These are phyloP conservation scores for Rhinogobius similis DNA, from an alignment of 2,113 vertebrate genomes.

Conservation along the genomic window DNA sequence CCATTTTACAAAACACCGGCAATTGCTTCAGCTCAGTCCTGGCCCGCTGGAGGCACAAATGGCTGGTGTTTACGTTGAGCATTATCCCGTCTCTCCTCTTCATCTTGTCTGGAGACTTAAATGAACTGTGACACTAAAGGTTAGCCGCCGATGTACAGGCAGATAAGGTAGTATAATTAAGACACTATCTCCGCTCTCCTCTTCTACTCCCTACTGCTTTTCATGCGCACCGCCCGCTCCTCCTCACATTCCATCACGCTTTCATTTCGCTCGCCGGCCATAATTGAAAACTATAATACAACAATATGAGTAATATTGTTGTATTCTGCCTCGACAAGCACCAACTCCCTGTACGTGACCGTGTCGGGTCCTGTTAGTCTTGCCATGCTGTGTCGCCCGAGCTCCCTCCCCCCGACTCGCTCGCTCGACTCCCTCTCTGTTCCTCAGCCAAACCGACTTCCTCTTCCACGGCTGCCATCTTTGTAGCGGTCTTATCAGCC, in stretches of 20 bases:
- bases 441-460: conserved; percentile 20
- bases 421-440: conserved; percentile 19
- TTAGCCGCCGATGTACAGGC: conserved; percentile 62
- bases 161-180: conserved; percentile 70
- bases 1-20: neutral
- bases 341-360: conserved; percentile 53
- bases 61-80: neutral
- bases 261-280: conserved; percentile 44
- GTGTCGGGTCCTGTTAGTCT: conserved; percentile 37
- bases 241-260: conserved; percentile 46
- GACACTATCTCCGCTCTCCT: conserved; percentile 44
- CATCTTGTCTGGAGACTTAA: conserved; percentile 47
- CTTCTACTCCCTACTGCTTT: conserved; percentile 19
- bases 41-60: conserved; percentile 21
- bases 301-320: conserved; percentile 59
- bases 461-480: conserved; percentile 25
- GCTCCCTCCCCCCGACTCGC: no score
- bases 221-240: conserved; percentile 27
- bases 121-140: conserved; percentile 69
- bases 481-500: conserved; percentile 45
- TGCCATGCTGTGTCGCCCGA: conserved; percentile 19
- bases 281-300: conserved; percentile 72
- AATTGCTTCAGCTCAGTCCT: conserved; percentile 1
- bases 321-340: conserved; percentile 53
- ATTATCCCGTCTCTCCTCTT: neutral